Base-by-base conservation (phyloP, 2,888 invertebrate genomes). In the Polylopha cassiicola region DNA sequence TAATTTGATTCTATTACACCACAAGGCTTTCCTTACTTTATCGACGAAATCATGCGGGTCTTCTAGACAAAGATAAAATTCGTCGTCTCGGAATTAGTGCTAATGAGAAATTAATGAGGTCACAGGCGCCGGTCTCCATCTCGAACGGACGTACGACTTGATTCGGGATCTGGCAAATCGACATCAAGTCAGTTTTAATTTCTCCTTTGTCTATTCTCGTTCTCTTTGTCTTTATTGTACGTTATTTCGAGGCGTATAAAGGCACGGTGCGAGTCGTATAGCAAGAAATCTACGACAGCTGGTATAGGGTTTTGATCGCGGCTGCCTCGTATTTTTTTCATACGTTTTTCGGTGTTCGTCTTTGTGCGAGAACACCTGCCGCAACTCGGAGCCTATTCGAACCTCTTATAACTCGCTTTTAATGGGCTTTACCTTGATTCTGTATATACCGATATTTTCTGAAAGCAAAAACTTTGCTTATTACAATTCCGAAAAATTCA, bases 351-450 rank as follows among this genome's bases (percentile, higher is more conserved):
- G 60, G 51, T 48, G 50, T 41, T 52, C 33, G 63, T 65, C 73
- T 73, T 76, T 78, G 72, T 78, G 69, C 52, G 37, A 48, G 37
- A 44, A 37, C 44, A 81, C 80, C 81, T 79, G 79, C 79, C 72
- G 53, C 55, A 49, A 56, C 55, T 51, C 47, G 52, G 53, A 54
- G 55, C 60, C 23, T 30, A 11, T 30, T 15, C 26, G 24, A 18
- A 27, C 36, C 29, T 26, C 16, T 39, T 32, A 21, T 32, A 37
- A 38, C 22, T 23, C 33, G 29, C 51, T 43, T 54, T 53, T 48
- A 37, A 55, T 53, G 48, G 54, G 50, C 58, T 56, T 61, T 63
- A 61, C 58, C 62, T 59, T 63, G 53, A 48, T 56, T 66, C 43
- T 37, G 37, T n/a, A n/a, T n/a, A n/a, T n/a, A n/a, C n/a, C n/a